Conservation (phyloP, 2,113 vertebrate species). For the Solea senegalensis region DNA sequence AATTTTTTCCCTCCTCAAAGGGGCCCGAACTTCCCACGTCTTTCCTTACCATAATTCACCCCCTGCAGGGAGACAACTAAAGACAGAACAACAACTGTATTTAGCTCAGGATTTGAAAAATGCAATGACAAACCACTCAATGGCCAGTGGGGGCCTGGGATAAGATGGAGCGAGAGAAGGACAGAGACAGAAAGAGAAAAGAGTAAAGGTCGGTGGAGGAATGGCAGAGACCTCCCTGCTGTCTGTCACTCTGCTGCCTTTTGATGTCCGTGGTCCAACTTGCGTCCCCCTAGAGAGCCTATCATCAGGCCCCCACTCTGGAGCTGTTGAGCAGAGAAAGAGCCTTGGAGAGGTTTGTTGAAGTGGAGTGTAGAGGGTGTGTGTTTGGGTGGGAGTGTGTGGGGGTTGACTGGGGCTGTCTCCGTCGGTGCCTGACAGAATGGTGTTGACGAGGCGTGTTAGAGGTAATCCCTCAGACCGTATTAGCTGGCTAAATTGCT, state of each 20-base stretch:
- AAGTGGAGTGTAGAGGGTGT: conserved; percentile 56
- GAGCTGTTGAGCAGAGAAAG: conserved; percentile 69
- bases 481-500: conserved; percentile 75
- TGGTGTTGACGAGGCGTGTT: conserved; percentile 83
- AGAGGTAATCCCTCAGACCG: conserved; percentile 77
- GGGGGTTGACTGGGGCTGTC: conserved; percentile 66
- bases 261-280: conserved; percentile 85
- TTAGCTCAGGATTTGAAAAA: conserved; percentile 81
- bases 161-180: conserved; percentile 58
- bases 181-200: conserved; percentile 39
- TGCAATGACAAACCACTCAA: conserved; percentile 82
- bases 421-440: conserved; percentile 78
- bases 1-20: neutral
- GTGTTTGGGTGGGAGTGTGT: conserved; percentile 12
- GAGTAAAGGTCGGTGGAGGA: conserved; percentile 36
- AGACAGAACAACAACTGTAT: conserved; percentile 77
- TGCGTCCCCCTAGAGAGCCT: conserved; percentile 80
- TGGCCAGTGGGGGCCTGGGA: conserved; percentile 70
- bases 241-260: conserved; percentile 81
- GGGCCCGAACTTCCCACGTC: conserved; percentile 33
- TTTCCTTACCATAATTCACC: conserved; percentile 15
- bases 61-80: conserved; percentile 61
- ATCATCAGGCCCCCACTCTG: conserved; percentile 84
- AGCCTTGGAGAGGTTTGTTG: conserved; percentile 67
- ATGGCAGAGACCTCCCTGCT: conserved; percentile 74